Base-by-base conservation (phyloP, 2,797 vertebrate species). In the Protonibea diacanthus region DNA sequence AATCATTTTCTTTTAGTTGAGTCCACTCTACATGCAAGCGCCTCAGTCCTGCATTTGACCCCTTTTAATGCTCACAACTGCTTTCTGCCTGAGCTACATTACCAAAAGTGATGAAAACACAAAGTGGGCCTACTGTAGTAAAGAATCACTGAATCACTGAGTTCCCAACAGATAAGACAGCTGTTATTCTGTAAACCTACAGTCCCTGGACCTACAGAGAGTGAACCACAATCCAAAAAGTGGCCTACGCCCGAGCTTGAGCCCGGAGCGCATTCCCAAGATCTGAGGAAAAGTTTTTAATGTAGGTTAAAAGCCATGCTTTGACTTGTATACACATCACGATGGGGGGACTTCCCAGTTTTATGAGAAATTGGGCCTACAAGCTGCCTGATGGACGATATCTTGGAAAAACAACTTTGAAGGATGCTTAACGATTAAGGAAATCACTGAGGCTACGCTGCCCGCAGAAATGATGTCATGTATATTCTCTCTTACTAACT, bases 181-280 rank as follows among this genome's bases (percentile, higher is more conserved):
- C 74, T 82, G 65, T 83, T 80, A 25, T 78, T 84, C 79, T 77
- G 64, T 89, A 88, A 93, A 91, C 86, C 91, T 89, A 81, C 88
- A 85, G 90, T 87, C 93, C 67, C 88, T 76, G 82, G 53, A 74
- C 70, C 58, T 48, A 74, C 53, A n/a, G 23, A 81, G 42, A 91
- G 76, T 86, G 89, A 93, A 92, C 94, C 94, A 87, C 94, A 95
- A 95, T 94, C 82, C 92, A 95, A 95, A 95, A 93, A 91, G 86
- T 90, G 89, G 86, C 94, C 95, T 93, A 95, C 95, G 76, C 87
- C 92, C 91, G 88, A 88, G 90, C 90, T 79, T 84, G 84, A 91
- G 94, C 92, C 93, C 25, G 53, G 80, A 84, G 80, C 4, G 89
- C 95, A 95, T 96, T 96, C 95, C 93, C 89, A 69, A 81, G 85